Base-by-base conservation (phyloP, 2,888 invertebrate genomes). In the Drosophila hamatofila region DNA sequence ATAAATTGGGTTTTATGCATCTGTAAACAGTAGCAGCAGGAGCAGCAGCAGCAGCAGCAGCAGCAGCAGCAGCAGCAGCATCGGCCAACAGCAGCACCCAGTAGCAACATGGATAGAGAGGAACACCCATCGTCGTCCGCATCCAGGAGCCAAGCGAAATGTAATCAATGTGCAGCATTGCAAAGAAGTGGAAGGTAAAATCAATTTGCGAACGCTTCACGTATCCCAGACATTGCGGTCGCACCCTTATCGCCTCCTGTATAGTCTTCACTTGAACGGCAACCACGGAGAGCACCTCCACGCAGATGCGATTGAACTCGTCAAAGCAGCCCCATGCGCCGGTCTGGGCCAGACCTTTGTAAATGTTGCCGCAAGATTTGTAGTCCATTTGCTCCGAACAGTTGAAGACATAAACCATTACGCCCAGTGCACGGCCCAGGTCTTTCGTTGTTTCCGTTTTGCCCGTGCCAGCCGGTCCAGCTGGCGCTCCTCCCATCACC, bases 361-460 rank as follows among this genome's bases (percentile, higher is more conserved):
- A 98, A 93, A 98, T 98, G 93, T 97, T 98, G 59, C 97, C 98
- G 87, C 98, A 97, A 42, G 98, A 98, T 94, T 97, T 97, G 93
- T 98, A 98, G 93, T 98, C 98, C 98, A 98, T 98, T 94, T 98
- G 98, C 93, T 98, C 98, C 0, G 98, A 98, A 93, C 98, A 98
- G 93, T 98, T 98, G 94, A 98, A 98, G 62, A 98, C 98, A 91
- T 98, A 98, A 52, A 98, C 98, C 98, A 98, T 98, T 91, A 98
- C 96, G 63, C 98, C 98, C 33, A 99, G 94, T n/a, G 98, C 98
- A 92, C 98, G 95, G 16, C 98, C 98, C 87, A 99, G 94, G 94
- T 99, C 99, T 93, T 99, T 99, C 3, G 98, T 98, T 0, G 98
- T 99, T 94, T 99, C 98, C 0, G 98, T 98, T 94, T 98, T 99